Conservation (phyloP, 2,797 vertebrate species). For the Phrynocephalus forsythii region DNA sequence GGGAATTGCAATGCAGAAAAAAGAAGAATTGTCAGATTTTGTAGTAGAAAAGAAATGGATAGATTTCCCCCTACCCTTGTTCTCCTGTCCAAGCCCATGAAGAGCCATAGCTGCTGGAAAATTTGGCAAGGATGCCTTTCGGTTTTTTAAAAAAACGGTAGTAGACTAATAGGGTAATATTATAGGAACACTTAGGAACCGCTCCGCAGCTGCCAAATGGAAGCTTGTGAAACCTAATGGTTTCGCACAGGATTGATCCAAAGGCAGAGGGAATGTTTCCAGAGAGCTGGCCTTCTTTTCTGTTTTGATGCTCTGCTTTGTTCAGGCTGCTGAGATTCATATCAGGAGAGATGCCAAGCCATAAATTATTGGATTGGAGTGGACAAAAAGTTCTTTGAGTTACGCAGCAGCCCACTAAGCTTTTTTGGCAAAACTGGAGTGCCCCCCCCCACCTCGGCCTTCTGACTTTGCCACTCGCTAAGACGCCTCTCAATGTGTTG, state of each 20-base stretch:
- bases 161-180: not conserved
- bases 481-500: not conserved
- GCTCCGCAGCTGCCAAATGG: not conserved
- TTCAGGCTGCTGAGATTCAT: conserved; percentile 20
- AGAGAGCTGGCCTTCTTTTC: not conserved
- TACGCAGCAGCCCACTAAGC: not conserved
- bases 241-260: conserved; percentile 23
- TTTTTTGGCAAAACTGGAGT: not conserved
- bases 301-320: conserved; percentile 1
- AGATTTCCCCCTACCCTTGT: too few relatives aligned
- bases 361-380: not conserved
- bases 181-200: conserved; percentile 29
- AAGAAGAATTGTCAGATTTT: too few relatives aligned
- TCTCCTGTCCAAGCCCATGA: too few relatives aligned
- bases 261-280: not conserved
- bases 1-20: too few relatives aligned
- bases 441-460: not conserved
- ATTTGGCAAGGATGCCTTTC: too few relatives aligned
- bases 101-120: not conserved
- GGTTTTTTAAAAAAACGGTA: not conserved
- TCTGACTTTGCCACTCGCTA: not conserved
- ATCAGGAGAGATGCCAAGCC: not conserved
- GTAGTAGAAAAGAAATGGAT: too few relatives aligned
- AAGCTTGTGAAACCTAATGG: not conserved
- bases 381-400: not conserved